Conservation (phyloP, 1,140 invertebrate species). For the Laupala kohalensis region DNA sequence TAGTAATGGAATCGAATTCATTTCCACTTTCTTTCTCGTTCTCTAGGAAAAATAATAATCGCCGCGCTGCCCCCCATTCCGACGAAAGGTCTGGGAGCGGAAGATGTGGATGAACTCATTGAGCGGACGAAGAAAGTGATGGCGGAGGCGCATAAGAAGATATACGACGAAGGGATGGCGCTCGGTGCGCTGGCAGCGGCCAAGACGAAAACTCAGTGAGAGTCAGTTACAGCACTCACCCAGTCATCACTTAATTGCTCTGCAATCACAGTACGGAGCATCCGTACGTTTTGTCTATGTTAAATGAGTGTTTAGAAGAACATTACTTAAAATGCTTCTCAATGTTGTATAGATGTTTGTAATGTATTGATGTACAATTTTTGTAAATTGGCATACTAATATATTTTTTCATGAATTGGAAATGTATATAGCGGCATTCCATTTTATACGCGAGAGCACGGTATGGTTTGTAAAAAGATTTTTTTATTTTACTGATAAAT, state of each 20-base stretch:
- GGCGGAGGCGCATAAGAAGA: conserved; percentile 47
- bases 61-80: conserved; percentile 62
- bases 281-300: background rate
- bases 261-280: background rate
- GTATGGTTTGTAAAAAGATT: too few species aligned
- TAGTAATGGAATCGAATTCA: too few species aligned
- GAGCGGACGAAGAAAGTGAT: conserved; percentile 47
- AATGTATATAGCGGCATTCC: too few species aligned
- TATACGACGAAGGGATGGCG: conserved; percentile 40
- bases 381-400: background rate
- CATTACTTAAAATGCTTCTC: background rate
- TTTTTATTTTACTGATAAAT: too few species aligned
- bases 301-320: background rate
- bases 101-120: conserved; percentile 57
- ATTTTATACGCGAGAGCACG: too few species aligned
- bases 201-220: background rate
- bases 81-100: conserved; percentile 54
- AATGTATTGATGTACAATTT: background rate
- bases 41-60: conserved; percentile 62
- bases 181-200: background rate
- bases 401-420: background rate
- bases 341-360: background rate
- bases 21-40: conserved; percentile 18
- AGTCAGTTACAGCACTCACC: background rate
- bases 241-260: background rate